phyloP scores from a whole-genome alignment of 2,888 invertebrate genomes.

The Acronicta alni region DNA sequence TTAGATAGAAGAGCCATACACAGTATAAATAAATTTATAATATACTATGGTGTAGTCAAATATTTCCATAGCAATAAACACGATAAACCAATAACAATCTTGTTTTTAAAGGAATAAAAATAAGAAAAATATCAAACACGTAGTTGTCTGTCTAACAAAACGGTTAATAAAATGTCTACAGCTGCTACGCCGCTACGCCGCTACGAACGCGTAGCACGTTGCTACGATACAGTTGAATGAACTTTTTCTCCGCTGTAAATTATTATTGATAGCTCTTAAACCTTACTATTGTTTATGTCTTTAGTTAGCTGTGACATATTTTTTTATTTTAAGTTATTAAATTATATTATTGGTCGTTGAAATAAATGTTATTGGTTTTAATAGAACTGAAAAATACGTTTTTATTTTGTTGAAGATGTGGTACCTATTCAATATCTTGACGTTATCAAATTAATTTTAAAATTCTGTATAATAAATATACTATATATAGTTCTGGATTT shows the following conservation, averaged over 20 bases:
- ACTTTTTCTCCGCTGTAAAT: slow-evolving; percentile 57
- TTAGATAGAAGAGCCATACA: no score
- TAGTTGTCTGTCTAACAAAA: slow-evolving; percentile 65
- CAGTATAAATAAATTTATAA: no score
- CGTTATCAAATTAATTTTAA: no score
- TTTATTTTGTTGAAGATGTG: no score
- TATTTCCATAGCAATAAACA: slow-evolving; percentile 11
- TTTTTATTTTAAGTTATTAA: no score
- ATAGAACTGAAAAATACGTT: no score
- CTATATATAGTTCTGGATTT: no score
- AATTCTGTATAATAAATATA: no score
- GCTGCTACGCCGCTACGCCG: slow-evolving; percentile 64
- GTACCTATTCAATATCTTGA: no score
- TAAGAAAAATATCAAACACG: slow-evolving; percentile 55
- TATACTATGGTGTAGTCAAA: not conserved
- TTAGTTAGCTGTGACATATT: slow-evolving; percentile 11
- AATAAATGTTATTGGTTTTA: no score
- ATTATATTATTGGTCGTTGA: slow-evolving; percentile 4
- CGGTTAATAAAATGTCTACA: slow-evolving; percentile 71
- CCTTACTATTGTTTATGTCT: slow-evolving; percentile 18
- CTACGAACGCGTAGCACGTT: slow-evolving; percentile 64
- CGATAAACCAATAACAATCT: slow-evolving; percentile 29
- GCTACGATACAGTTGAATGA: slow-evolving; percentile 66
- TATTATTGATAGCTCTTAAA: slow-evolving; percentile 40
- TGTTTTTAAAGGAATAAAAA: slow-evolving; percentile 33